These are phyloP conservation scores for Penaeus japonicus DNA, from an alignment of 1,140 invertebrate species.

Conservation along the genomic window DNA sequence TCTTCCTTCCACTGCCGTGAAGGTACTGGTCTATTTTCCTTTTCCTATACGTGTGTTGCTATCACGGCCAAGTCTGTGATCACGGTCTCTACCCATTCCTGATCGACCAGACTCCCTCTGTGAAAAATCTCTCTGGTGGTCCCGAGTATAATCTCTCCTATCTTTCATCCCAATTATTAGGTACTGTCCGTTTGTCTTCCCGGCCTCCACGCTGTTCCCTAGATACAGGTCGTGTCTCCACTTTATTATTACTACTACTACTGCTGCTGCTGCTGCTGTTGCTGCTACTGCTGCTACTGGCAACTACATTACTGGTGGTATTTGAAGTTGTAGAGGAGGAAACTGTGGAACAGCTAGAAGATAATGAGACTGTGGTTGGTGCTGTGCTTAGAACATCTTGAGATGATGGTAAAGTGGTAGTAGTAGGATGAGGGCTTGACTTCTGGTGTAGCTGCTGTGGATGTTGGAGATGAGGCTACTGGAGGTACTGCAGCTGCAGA, in stretches of 20 bases:
- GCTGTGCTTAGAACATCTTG: background rate
- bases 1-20: slow-evolving; percentile 34
- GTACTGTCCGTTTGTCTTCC: background rate
- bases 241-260: slow-evolving; percentile 22
- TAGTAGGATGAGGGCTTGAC: background rate
- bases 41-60: slow-evolving; percentile 16
- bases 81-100: slow-evolving; percentile 1
- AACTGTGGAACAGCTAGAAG: background rate
- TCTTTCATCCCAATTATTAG: slow-evolving; percentile 18
- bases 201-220: slow-evolving; percentile 21
- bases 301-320: background rate
- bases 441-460: background rate
- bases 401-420: background rate
- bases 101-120: background rate
- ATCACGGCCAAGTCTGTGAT: slow-evolving; percentile 24
- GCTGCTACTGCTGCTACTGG: background rate
- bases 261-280: background rate
- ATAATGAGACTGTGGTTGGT: background rate
- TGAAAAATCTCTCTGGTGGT: slow-evolving; percentile 16
- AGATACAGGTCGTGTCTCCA: background rate
- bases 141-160: slow-evolving; percentile 17
- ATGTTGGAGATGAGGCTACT: background rate
- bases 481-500: slow-evolving; percentile 15
- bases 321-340: background rate
- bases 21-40: slow-evolving; percentile 29